phyloP scores from a whole-genome alignment of 30 jellyfish, hydroid and myxozoan genomes.

The Pelagia noctiluca region DNA sequence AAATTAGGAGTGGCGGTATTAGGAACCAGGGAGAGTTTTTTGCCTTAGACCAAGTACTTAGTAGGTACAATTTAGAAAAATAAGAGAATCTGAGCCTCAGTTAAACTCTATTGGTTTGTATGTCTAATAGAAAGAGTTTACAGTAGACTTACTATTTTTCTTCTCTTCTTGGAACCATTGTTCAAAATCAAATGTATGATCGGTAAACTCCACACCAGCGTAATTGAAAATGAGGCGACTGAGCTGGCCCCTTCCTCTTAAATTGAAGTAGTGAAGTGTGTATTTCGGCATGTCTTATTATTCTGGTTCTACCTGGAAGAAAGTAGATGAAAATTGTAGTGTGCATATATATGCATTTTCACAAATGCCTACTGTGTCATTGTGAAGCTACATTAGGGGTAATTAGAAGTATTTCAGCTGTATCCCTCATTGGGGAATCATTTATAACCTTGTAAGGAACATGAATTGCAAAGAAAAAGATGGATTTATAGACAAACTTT shows the following conservation, averaged over 20 bases:
- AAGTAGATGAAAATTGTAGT: no score
- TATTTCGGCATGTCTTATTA: slow-evolving; percentile 31
- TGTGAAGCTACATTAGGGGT: no score
- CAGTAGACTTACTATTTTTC: slow-evolving; percentile 14
- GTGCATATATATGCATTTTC: no score
- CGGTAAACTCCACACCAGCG: slow-evolving; percentile 40
- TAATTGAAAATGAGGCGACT: slow-evolving; percentile 13
- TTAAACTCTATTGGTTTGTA: background rate
- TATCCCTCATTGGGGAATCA: no score
- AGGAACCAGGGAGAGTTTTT: background rate
- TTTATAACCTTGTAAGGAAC: no score
- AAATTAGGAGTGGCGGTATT: background rate
- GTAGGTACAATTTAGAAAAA: no score
- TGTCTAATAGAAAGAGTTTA: background rate
- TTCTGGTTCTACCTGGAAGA: no score
- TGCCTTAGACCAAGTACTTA: background rate
- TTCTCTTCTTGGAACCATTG: slow-evolving; percentile 23
- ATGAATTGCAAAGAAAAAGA: no score
- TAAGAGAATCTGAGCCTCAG: no score
- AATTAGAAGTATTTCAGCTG: no score
- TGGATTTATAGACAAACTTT: no score
- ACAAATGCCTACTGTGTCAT: no score
- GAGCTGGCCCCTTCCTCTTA: slow-evolving; percentile 22
- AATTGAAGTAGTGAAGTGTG: slow-evolving; percentile 24
- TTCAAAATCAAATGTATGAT: slow-evolving; percentile 21